Evolutionary conservation across 2,797 vertebrate genomes (phyloP), one percentile per base, ranked within the genome.

Genomic region (Morelia viridis): DNA sequence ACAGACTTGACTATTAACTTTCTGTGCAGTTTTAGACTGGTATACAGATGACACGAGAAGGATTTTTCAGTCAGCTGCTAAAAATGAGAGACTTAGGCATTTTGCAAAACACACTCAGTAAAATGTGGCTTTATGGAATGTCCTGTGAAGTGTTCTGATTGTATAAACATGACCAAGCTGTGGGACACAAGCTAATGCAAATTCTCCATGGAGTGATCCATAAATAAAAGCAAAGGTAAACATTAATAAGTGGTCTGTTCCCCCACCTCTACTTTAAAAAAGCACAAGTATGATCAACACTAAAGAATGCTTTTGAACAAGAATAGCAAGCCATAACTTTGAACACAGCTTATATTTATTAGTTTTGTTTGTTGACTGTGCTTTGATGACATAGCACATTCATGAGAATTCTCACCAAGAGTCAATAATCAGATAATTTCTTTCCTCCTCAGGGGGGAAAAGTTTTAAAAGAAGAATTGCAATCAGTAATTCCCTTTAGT

Each of bases 151-250:
- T 92, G 92, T 91, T 94, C 94, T 91, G 95, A 96, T 95, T 96
- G 95, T 96, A 97, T 94, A 98, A 98, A 97, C 97, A 96, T 41
- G 96, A 91, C 90, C 95, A 95, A 97, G 94, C 97, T 96, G 96
- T 96, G 91, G 97, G 97, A 92, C 94, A 94, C 94, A 95, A 94
- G 94, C 95, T 97, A 97, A 96, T 96, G 94, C 96, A 97, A 97
- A 97, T 96, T 97, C 96, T 94, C 95, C 96, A 92, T 94, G 90
- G 93, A 96, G 93, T 97, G 96, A 97, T 96, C 97, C 96, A 97
- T 94, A 96, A 97, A 97, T 95, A 96, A 97, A 97, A 97, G 96
- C 96, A 94, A 96, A 97, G 96, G 65, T 96, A 97, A 98, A 97
- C 95, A 97, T 96, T 95, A 96, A 97, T 95, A 94, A 95, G 94